A percentile compares a stretch with the other conserved stretches of the same genome.
Evolutionary conservation across 2,888 invertebrate genomes (phyloP).

Genomic region (Lepidonotus clava): DNA sequence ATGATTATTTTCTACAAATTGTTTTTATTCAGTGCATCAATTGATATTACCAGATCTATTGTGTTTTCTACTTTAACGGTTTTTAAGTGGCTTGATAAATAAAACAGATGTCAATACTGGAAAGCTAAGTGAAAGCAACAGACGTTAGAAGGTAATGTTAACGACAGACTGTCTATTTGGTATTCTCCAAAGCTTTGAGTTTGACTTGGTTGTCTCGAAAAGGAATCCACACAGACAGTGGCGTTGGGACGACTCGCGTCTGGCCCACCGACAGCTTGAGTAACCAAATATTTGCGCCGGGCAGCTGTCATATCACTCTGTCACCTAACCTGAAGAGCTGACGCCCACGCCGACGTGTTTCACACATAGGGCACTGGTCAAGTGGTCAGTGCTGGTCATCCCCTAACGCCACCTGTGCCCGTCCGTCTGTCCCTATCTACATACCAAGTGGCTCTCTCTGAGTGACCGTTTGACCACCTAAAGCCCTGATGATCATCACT

Average conservation of each 20-base stretch:
- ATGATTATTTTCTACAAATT: no score
- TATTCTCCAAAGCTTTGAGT: no score
- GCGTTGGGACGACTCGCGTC: conserved; percentile 2
- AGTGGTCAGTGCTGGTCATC: not conserved
- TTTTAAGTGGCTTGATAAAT: no score
- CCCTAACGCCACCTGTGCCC: not conserved
- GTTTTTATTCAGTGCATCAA: no score
- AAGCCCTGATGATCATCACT: not conserved
- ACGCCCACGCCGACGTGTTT: not conserved
- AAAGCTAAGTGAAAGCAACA: no score
- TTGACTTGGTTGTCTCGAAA: no score
- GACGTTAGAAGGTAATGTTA: no score
- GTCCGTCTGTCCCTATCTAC: not conserved
- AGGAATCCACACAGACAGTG: no score
- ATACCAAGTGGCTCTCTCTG: not conserved
- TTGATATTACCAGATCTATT: no score
- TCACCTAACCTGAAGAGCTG: not conserved
- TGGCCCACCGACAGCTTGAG: conserved; percentile 27
- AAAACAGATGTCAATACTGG: no score
- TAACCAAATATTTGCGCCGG: conserved; percentile 44
- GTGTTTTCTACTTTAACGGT: no score
- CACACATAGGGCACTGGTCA: not conserved
- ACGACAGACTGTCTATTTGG: no score
- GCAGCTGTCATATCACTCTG: conserved; percentile 46
- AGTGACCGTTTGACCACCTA: not conserved